Conservation (phyloP, 2,888 invertebrate species). For the Anodontia alba region DNA sequence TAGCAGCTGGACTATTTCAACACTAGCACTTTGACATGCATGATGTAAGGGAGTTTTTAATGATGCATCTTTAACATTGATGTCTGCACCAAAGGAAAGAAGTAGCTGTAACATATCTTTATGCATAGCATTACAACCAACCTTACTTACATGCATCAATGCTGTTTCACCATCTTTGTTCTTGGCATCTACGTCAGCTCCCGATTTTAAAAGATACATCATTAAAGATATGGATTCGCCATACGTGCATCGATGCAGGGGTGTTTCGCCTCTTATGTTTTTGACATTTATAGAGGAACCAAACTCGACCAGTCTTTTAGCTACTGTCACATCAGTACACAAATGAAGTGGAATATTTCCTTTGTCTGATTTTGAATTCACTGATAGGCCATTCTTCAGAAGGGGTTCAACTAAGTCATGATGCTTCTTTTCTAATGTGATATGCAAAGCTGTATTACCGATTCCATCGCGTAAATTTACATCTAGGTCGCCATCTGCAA, state of each 20-base stretch:
- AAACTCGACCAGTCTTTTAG: background rate
- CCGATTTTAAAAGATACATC: slow-evolving; percentile 26
- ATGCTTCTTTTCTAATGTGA: background rate
- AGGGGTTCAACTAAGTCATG: background rate
- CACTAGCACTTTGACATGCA: background rate
- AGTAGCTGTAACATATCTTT: slow-evolving; percentile 21
- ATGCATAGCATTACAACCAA: background rate
- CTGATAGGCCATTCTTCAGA: background rate
- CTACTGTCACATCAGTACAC: background rate
- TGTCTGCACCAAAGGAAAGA: slow-evolving; percentile 25
- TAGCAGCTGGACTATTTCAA: background rate
- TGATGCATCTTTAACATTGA: slow-evolving; percentile 7
- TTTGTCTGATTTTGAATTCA: background rate
- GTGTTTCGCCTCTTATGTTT: background rate
- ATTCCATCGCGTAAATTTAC: background rate
- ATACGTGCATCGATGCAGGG: background rate
- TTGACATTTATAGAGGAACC: background rate
- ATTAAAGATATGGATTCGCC: background rate
- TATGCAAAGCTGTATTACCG: background rate
- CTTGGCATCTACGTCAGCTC: slow-evolving; percentile 31
- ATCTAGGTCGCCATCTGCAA: background rate
- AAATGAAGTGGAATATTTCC: background rate
- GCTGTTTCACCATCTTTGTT: slow-evolving; percentile 31
- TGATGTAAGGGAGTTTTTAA: background rate
- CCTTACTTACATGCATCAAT: slow-evolving; percentile 36